Conservation (phyloP, 2,797 vertebrate genomes). For the Epinephelus malabaricus region DNA sequence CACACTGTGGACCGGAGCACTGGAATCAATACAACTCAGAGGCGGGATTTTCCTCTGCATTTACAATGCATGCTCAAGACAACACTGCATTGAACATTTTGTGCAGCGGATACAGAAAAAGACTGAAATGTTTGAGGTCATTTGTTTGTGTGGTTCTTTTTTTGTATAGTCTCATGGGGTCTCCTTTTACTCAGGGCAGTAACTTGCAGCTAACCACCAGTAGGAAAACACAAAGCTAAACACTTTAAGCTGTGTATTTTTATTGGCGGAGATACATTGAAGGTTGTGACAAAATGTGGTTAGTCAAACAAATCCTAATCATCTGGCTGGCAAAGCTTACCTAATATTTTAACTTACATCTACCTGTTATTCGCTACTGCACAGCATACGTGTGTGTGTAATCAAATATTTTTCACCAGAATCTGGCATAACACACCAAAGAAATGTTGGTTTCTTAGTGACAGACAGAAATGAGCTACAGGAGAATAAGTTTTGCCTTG, state of each 20-base stretch:
- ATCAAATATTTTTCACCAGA: neutral
- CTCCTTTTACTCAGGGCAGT: neutral
- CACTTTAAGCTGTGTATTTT: slow-evolving; percentile 5
- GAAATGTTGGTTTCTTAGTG: neutral
- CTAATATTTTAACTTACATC: neutral
- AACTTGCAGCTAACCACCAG: neutral
- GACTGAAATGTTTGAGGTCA: slow-evolving; percentile 15
- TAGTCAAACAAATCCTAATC: neutral
- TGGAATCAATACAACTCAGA: slow-evolving; percentile 76
- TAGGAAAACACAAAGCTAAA: slow-evolving; percentile 6
- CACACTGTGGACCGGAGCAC: slow-evolving; percentile 44
- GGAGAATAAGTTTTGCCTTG: neutral
- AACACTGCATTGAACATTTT: slow-evolving; percentile 37
- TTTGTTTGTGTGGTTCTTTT: slow-evolving; percentile 27
- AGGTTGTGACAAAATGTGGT: neutral
- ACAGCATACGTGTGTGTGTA: neutral
- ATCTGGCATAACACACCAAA: slow-evolving; percentile 2
- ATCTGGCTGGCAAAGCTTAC: neutral
- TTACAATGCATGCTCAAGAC: slow-evolving; percentile 60
- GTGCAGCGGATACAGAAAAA: slow-evolving; percentile 38
- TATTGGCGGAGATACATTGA: slow-evolving; percentile 5
- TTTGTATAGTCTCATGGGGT: neutral
- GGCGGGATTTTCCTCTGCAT: slow-evolving; percentile 72
- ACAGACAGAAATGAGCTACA: slow-evolving; percentile 9
- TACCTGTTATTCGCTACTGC: neutral